Evolutionary conservation across 1,140 invertebrate species (phyloP).

Genomic region (Pinna nobilis): DNA sequence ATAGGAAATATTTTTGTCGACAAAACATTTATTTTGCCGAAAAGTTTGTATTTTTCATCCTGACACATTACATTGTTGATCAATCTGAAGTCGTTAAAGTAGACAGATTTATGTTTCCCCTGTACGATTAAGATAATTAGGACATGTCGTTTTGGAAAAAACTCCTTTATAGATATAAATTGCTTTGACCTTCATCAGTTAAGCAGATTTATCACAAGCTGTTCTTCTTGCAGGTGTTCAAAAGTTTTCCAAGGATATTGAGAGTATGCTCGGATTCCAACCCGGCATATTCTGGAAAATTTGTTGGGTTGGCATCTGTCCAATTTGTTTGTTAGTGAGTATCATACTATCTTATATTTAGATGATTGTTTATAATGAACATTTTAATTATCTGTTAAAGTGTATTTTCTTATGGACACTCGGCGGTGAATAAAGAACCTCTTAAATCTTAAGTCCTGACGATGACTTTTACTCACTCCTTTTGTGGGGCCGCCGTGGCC

Average conservation of each 20-base stretch:
- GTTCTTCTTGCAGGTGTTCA: slow-evolving; percentile 56
- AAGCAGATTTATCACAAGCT: not conserved
- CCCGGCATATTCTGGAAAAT: slow-evolving; percentile 83
- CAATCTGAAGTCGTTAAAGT: no score
- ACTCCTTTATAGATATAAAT: not conserved
- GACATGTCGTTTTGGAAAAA: no score
- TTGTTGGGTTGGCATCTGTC: slow-evolving; percentile 86
- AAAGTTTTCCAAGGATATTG: slow-evolving; percentile 78
- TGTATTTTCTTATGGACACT: not conserved
- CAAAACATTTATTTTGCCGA: no score
- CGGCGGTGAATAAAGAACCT: not conserved
- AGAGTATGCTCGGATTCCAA: slow-evolving; percentile 85
- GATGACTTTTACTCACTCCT: no score
- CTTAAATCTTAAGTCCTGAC: no score
- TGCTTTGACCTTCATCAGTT: not conserved
- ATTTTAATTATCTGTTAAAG: not conserved
- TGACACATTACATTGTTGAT: no score
- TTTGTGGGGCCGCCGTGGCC: no score
- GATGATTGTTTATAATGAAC: not conserved
- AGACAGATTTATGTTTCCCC: no score
- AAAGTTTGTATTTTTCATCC: no score
- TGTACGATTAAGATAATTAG: no score
- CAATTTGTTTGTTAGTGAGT: slow-evolving; percentile 84
- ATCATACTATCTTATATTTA: not conserved
- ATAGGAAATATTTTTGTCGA: no score